Evolutionary conservation across 1,140 invertebrate species (phyloP), one percentile per base, ranked within the genome.

Genomic region (Trichoplusia ni): DNA sequence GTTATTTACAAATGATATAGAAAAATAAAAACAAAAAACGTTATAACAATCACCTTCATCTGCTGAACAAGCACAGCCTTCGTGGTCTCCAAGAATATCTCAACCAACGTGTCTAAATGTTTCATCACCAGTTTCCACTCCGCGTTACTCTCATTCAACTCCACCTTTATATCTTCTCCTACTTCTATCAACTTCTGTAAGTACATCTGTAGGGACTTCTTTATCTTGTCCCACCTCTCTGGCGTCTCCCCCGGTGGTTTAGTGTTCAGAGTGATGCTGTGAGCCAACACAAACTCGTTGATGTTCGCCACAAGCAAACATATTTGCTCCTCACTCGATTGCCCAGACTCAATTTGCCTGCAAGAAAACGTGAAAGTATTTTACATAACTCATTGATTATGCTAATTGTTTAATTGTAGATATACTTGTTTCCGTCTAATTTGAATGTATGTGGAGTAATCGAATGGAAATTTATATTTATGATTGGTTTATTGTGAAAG

Each of bases 141-240:
- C 0, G 89, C 78, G 19, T 78, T 71, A 13, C 76, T 89, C 25
- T 91, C 90, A 31, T 91, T 91, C 6, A 91, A 40, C 59, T 91
- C 90, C 3, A 91, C 40, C 51, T 90, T 90, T 0, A 91, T 84
- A 70, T 91, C 90, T 47, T 91, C 90, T 0, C 86, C 86, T 0
- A 91, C 84, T 35, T 91, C 90, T 35, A 91, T 90, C 5, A 91
- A 64, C 64, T 90, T 91, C 54, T 91, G 88, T 4, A 91, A 69
- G 51, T 91, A 91, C 53, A 84, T 53, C 47, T 91, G 86, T n/a
- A 91, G 61, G 0, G 90, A 89, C 14, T 81, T 76, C 65, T 90
- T 91, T n/a, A 91, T 91, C 71, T 86, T 91, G 73, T 91, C 85
- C 90, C 90, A 91, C 60, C 90, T 67, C 14, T 91, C 90, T 0